Conservation (phyloP, 2,113 vertebrate genomes). For the Psammodynastes pulverulentus region DNA sequence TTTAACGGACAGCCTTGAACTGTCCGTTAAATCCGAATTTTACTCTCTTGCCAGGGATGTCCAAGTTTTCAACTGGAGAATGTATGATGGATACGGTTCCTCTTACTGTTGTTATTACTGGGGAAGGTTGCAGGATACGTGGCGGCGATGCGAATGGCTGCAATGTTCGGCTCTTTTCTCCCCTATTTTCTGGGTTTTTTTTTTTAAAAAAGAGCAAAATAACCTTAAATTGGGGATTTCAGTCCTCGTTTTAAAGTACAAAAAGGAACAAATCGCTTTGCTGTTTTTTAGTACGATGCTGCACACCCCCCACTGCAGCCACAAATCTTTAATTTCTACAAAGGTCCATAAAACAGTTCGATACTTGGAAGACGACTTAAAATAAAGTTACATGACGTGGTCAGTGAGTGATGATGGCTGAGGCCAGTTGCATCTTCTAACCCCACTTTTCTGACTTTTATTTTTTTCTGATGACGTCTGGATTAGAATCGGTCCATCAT, state of each 20-base stretch:
- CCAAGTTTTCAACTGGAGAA: neutral
- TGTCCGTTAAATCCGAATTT: neutral
- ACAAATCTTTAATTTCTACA: neutral
- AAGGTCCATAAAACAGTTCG: neutral
- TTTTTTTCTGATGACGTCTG: conserved; percentile 3
- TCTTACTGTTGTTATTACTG: neutral
- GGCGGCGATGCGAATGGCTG: neutral
- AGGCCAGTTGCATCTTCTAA: neutral
- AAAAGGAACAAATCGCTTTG: neutral
- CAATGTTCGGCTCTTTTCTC: neutral
- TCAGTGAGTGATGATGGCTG: neutral
- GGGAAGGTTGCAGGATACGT: neutral
- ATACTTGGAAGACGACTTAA: neutral
- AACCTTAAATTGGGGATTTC: neutral
- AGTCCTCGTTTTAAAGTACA: neutral
- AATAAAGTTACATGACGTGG: neutral
- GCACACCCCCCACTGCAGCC: neutral
- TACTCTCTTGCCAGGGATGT: neutral
- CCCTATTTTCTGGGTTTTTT: neutral
- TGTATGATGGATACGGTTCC: neutral
- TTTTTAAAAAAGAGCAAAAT: neutral
- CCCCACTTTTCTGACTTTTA: too few relatives aligned
- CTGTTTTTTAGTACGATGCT: neutral
- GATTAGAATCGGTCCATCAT: neutral
- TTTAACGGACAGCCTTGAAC: neutral